phyloP scores from a whole-genome alignment of 2,797 vertebrate genomes.

The Phrynocephalus forsythii region DNA sequence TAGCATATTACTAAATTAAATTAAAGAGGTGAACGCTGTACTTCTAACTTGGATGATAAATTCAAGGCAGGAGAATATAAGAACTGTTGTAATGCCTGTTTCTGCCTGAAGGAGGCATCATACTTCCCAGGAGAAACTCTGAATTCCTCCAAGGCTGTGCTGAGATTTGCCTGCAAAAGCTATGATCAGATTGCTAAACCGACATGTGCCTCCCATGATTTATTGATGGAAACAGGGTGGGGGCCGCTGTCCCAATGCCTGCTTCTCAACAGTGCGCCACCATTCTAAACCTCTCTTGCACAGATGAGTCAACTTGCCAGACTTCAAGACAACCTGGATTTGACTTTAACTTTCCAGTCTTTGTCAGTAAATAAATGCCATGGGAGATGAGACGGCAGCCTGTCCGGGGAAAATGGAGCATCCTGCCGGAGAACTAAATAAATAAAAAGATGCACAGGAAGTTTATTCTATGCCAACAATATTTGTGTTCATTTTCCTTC shows the following conservation, averaged over 20 bases:
- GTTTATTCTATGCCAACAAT: slow-evolving; percentile 53
- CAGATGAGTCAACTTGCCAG: slow-evolving; percentile 45
- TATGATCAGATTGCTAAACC: neutral
- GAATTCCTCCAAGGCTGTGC: neutral
- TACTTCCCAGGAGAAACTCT: neutral
- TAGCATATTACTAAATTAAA: too few relatives aligned
- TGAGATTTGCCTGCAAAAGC: slow-evolving; percentile 31
- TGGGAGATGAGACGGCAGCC: slow-evolving; percentile 57
- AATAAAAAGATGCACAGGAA: slow-evolving; percentile 68
- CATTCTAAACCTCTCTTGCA: slow-evolving; percentile 34
- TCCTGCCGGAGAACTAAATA: slow-evolving; percentile 60
- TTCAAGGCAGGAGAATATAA: neutral
- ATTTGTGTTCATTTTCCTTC: slow-evolving; percentile 40
- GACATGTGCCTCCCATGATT: neutral
- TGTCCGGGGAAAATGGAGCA: slow-evolving; percentile 58
- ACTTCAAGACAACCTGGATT: slow-evolving; percentile 35
- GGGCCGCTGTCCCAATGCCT: slow-evolving; percentile 19
- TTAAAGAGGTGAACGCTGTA: too few relatives aligned
- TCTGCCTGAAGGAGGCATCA: neutral
- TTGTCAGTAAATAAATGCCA: neutral
- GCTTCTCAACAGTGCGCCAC: slow-evolving; percentile 47
- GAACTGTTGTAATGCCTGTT: neutral
- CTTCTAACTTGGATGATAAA: neutral
- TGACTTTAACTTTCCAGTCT: slow-evolving; percentile 31
- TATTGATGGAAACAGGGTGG: slow-evolving; percentile 63